Evolutionary conservation across 1,140 invertebrate species (phyloP).

Genomic region (Acyrthosiphon pisum): DNA sequence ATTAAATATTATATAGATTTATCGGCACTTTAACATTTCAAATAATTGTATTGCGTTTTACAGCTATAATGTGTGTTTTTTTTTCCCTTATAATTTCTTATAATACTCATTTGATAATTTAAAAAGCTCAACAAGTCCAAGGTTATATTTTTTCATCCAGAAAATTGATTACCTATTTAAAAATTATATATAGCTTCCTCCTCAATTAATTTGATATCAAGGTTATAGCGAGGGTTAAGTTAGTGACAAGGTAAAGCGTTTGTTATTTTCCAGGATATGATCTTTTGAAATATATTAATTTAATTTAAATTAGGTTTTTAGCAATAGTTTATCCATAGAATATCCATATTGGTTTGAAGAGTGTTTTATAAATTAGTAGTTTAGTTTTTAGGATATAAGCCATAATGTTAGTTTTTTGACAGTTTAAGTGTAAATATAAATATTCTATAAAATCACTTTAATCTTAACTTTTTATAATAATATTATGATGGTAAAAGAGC

Average conservation of each 20-base stretch:
- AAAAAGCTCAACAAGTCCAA: not conserved
- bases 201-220: not conserved
- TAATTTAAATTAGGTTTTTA: not conserved
- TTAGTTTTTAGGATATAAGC: not conserved
- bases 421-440: not conserved
- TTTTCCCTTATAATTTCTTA: not conserved
- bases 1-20: not conserved
- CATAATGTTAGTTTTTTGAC: not conserved
- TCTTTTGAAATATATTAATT: not conserved
- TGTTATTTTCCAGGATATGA: not conserved
- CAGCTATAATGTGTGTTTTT: not conserved
- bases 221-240: not conserved
- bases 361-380: not conserved
- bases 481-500: not conserved
- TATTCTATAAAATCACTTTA: not conserved
- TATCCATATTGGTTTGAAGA: not conserved
- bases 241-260: not conserved
- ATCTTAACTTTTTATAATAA: not conserved
- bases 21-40: not conserved
- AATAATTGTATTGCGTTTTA: not conserved
- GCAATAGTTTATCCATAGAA: not conserved
- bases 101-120: not conserved
- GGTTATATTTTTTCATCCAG: not conserved
- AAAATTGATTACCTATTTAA: not conserved
- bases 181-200: not conserved